Conservation (phyloP, 2,113 vertebrate genomes). For the Danio rerio region GRCz12tu NC_133176.1:42557001-42557500, state of each 20-base stretch:
- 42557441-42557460: background rate
- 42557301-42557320: background rate
- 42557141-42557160: background rate
- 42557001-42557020: conserved; percentile 32
- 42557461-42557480: background rate
- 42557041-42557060: background rate
- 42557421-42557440: background rate
- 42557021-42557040: conserved; percentile 7
- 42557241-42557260: background rate
- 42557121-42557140: conserved; percentile 10
- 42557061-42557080: conserved; percentile 16
- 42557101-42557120: conserved; percentile 37
- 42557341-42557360: background rate
- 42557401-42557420: background rate
- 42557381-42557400: too few relatives aligned
- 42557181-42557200: conserved; percentile 9
- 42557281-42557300: background rate
- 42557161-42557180: conserved; percentile 4
- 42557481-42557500: background rate
- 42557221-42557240: conserved; percentile 11
- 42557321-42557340: background rate
- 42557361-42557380: too few relatives aligned
- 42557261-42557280: background rate
- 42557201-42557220: background rate
- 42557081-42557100: conserved; percentile 19